phyloP scores from a whole-genome alignment of 2,113 vertebrate species.

The Pampusana beccarii region DNA sequence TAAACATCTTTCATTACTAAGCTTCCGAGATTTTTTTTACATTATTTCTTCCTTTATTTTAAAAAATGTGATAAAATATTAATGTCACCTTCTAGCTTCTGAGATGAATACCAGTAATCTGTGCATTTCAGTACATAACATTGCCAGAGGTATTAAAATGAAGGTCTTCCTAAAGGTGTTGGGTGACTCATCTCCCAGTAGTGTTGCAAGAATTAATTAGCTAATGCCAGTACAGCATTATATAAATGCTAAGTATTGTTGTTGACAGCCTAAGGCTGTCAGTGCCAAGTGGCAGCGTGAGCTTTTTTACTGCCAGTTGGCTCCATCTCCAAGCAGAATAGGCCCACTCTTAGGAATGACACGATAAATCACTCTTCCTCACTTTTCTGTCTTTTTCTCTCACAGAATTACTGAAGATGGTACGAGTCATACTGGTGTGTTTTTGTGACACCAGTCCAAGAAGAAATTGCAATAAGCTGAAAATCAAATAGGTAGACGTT shows the following conservation, averaged over 20 bases:
- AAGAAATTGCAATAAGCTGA: not conserved
- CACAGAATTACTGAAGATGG: not conserved
- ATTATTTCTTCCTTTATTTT: not conserved
- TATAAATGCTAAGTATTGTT: not conserved
- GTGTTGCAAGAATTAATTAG: slow-evolving; percentile 17
- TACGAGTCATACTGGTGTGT: fast-evolving
- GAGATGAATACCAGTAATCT: not conserved
- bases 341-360: not conserved
- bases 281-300: not conserved
- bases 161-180: slow-evolving; percentile 24
- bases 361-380: not conserved
- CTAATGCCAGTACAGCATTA: not conserved
- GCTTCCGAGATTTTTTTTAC: not conserved
- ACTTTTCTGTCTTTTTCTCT: not conserved
- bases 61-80: not conserved
- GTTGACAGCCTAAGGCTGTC: not conserved
- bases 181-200: slow-evolving; percentile 19
- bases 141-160: not conserved
- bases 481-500: not conserved
- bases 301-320: not conserved
- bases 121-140: not conserved
- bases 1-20: not conserved
- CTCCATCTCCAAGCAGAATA: not conserved
- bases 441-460: not conserved
- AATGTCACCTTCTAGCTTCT: not conserved